phyloP scores from a whole-genome alignment of 2,797 vertebrate species.

The Liparis tanakae region DNA sequence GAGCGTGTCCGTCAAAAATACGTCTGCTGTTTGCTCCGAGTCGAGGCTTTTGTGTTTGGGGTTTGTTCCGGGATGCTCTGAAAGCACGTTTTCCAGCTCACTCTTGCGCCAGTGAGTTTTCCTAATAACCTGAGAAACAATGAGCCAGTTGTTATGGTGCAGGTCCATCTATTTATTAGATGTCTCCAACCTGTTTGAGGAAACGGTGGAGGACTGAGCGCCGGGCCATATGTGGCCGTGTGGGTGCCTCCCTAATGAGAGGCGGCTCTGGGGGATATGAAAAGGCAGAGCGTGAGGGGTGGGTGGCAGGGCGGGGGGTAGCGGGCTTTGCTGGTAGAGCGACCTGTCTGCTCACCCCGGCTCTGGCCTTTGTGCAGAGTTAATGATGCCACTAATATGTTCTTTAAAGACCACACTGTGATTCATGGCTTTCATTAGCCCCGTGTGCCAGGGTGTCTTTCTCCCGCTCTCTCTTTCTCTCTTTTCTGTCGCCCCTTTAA shows the following conservation, averaged over 20 bases:
- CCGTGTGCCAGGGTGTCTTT: constrained; percentile 80
- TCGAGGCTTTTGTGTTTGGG: constrained; percentile 42
- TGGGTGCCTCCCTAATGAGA: constrained; percentile 69
- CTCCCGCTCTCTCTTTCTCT: constrained; percentile 65
- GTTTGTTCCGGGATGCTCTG: constrained; percentile 42
- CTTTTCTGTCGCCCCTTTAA: constrained; percentile 83
- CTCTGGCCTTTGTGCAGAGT: constrained; percentile 83
- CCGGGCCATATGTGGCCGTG: constrained; percentile 20
- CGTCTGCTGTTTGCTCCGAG: constrained; percentile 59
- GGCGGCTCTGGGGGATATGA: constrained; percentile 60
- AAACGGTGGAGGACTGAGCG: constrained; percentile 33
- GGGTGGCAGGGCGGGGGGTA: constrained; percentile 60
- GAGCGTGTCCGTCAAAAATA: constrained; percentile 70
- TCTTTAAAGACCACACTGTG: constrained; percentile 86
- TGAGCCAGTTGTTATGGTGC: not conserved
- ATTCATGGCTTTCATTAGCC: constrained; percentile 99
- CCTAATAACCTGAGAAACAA: not conserved
- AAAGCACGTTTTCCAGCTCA: constrained; percentile 6
- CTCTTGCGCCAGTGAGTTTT: not conserved
- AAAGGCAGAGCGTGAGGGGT: constrained; percentile 43
- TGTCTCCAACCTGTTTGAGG: constrained; percentile 24
- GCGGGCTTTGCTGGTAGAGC: constrained; percentile 67
- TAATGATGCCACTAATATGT: constrained; percentile 87
- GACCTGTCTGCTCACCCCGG: constrained; percentile 78
- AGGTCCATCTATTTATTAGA: constrained; percentile 5